Evolutionary conservation across 2,113 vertebrate species (phyloP), one percentile per base, ranked within the genome.

Genomic region (Jaculus jaculus): DNA sequence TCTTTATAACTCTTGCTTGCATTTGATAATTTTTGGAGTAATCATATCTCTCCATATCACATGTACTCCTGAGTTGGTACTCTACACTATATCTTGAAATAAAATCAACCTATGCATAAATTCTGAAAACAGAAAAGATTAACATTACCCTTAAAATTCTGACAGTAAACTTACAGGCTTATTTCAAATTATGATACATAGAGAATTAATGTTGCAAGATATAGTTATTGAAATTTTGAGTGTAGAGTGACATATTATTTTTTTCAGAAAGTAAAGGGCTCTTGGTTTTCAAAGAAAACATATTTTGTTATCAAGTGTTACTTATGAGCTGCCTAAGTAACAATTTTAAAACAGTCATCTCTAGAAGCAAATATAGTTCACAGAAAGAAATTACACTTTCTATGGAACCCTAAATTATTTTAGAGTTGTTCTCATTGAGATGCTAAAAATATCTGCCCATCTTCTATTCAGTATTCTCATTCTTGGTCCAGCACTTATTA

Each of bases 81-180:
- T 24, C 90, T 69, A 71, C 11, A 65, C 37, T 74, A 7, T 54
- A 81, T 72, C 20, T 85, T 89, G 60, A 94, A 92, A 84, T 68
- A 47, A 20, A 37, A 37, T 9, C 13, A 79, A 28, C 7, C 13
- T 90, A 65, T 51, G 87, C 61, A 65, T 42, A 63, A 71, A 30
- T 79, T 75, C 37, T 77, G 8, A n/a, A 92, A 94, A 66, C 11
- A 86, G 86, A 89, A 88, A 26, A 18, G 4, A 82, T 15, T 37
- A 75, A 34, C 11, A 75, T 84, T 79, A 30, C 12, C 69, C 65
- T 51, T 73, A 86, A 65, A 16, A 63, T 79, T 39, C 24, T 9
- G 23, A 78, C 20, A 5, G 32, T 68, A 51, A 69, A 75, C 4
- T 34, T 84, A 68, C 4, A 73, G 63, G 18, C 23, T 34, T 92